Conservation (phyloP, 2,113 vertebrate species). For the Ariopsis seemanni region DNA sequence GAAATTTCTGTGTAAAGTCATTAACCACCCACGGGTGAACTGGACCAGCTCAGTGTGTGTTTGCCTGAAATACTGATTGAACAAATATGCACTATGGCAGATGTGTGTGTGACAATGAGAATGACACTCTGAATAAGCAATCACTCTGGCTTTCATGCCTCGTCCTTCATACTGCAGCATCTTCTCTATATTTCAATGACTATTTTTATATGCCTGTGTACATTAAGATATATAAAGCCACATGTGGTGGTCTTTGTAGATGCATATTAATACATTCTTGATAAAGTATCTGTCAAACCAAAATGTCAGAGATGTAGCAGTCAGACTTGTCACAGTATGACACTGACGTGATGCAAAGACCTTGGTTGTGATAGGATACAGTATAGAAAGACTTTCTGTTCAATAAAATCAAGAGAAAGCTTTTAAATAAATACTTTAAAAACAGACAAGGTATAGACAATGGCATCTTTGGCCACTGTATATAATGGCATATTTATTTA, state of each 20-base stretch:
- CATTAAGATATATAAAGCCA: background rate
- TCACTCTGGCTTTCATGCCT: slow-evolving; percentile 54
- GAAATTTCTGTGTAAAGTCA: background rate
- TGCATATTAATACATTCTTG: background rate
- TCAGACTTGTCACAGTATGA: background rate
- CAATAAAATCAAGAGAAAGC: background rate
- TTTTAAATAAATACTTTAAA: background rate
- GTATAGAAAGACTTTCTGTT: background rate
- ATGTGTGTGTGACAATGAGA: slow-evolving; percentile 49
- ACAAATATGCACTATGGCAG: slow-evolving; percentile 28
- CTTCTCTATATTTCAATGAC: background rate
- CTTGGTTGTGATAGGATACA: background rate
- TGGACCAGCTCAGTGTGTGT: background rate
- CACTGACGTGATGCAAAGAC: background rate
- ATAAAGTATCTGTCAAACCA: background rate
- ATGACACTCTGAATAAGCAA: slow-evolving; percentile 55
- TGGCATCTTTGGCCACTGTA: too few species aligned
- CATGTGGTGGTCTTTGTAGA: background rate
- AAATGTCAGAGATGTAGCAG: background rate
- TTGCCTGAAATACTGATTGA: background rate
- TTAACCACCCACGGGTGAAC: background rate
- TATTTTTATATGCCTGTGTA: background rate
- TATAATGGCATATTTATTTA: too few species aligned
- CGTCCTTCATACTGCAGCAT: slow-evolving; percentile 34
- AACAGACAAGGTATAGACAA: too few species aligned